phyloP scores from a whole-genome alignment of 1,140 invertebrate genomes.

The Neodiprion lecontei region DNA sequence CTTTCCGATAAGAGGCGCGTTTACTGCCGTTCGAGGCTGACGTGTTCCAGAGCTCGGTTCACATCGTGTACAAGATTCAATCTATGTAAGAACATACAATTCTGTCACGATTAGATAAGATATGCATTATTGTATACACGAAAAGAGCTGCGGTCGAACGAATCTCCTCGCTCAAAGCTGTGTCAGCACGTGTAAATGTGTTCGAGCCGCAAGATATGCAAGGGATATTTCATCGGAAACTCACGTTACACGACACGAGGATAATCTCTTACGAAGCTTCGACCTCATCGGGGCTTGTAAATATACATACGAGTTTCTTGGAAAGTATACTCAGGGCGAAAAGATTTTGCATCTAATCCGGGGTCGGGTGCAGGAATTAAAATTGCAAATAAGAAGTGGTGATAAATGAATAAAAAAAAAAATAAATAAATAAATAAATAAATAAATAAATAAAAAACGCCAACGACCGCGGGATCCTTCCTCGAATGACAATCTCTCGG shows the following conservation, averaged over 20 bases:
- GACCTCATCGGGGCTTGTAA: too few species aligned
- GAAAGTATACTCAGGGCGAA: too few species aligned
- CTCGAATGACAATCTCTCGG: constrained; percentile 3
- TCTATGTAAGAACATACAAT: not conserved
- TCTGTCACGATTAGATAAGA: not conserved
- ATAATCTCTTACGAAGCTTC: not conserved
- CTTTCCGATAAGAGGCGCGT: not conserved
- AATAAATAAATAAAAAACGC: not conserved
- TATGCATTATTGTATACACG: not conserved
- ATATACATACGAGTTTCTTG: too few species aligned
- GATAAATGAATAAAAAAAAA: not conserved
- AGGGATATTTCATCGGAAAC: too few species aligned
- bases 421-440: not conserved
- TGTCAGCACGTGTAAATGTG: not conserved
- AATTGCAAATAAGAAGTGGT: not conserved
- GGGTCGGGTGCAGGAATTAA: not conserved
- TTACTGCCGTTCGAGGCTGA: not conserved
- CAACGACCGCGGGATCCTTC: not conserved
- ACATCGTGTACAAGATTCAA: not conserved
- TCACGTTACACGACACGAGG: not conserved
- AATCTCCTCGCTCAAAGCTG: too few species aligned
- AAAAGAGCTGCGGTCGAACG: too few species aligned
- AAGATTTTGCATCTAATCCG: too few species aligned
- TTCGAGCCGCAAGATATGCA: not conserved
- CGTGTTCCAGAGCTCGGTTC: not conserved